Evolutionary conservation across 2,113 vertebrate species (phyloP), one percentile per base, ranked within the genome.

Genomic region (Callopanchax toddi): DNA sequence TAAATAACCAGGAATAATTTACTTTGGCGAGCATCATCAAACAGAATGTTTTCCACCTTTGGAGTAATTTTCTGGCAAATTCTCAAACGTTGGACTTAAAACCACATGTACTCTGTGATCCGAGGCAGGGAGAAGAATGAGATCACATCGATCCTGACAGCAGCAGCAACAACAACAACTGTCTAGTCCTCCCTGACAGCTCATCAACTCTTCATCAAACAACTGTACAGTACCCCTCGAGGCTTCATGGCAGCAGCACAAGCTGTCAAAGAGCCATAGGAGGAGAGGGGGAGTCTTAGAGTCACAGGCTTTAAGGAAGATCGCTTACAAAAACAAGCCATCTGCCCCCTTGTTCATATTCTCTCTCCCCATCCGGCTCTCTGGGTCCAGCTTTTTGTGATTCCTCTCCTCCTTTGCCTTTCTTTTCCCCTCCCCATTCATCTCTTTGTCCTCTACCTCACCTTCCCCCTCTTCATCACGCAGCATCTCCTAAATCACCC

Each of bases 121-220:
- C 40, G 51, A 13, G 55, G 49, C 51, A 22, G 52, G 44, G 23
- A 40, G 40, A 9, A 46, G 34, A 59, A 59, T 71, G 55, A 75
- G 64, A 63, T 73, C 75, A 72, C 18, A 56, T 71, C 52, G 34
- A 48, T 76, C 51, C 58, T 76, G 73, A 75, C 61, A 69, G 49
- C 42, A 65, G 23, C 51, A 50, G n/a, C n/a, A n/a, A 39, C 68
- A 26, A 22, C 69, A 26, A 22, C 37, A 45, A 60, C 61, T 76
- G 68, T 61, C 40, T 34, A n/a, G 44, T 62, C 55, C 56, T 71
- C 54, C 52, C 67, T 26, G 36, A 71, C 83, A 89, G 67, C 54
- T 84, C 85, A 81, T 87, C 86, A 74, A 81, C 16, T 76, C 34
- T 64, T 83, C 67, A 23, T 29, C 55, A 55, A 21, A 50, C 42